Conservation (phyloP, 2,888 invertebrate genomes). For the Phyto melanocephala region DNA sequence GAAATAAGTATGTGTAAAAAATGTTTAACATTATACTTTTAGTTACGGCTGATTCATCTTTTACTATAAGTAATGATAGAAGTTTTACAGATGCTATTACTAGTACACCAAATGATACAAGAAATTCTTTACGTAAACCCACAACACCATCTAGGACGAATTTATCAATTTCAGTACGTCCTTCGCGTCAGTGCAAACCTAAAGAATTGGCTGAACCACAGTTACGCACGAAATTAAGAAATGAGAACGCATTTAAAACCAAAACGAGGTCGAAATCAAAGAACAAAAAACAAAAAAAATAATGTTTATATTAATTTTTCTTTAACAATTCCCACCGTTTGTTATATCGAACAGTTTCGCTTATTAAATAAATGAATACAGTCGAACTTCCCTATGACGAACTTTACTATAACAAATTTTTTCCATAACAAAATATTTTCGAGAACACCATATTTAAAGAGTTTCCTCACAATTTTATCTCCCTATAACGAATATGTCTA, state of each 20-base stretch:
- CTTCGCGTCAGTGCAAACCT: conserved; percentile 58
- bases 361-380: too few species aligned
- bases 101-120: conserved; percentile 57
- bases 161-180: neutral
- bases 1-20: too few species aligned
- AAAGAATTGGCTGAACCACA: conserved; percentile 50
- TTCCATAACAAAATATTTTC: too few species aligned
- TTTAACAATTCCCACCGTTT: too few species aligned
- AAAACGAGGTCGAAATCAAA: neutral
- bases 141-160: neutral
- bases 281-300: conserved; percentile 3
- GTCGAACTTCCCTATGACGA: too few species aligned
- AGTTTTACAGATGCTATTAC: conserved; percentile 47
- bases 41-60: conserved; percentile 27
- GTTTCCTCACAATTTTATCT: too few species aligned
- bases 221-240: conserved; percentile 37
- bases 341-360: too few species aligned
- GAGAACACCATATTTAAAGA: too few species aligned
- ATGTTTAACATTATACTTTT: too few species aligned
- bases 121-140: neutral
- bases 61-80: conserved; percentile 45
- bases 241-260: neutral
- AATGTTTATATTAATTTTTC: too few species aligned
- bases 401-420: too few species aligned
- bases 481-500: too few species aligned